phyloP scores from a whole-genome alignment of 1,140 invertebrate species.

The Ceratoteleas bidentatus region DNA sequence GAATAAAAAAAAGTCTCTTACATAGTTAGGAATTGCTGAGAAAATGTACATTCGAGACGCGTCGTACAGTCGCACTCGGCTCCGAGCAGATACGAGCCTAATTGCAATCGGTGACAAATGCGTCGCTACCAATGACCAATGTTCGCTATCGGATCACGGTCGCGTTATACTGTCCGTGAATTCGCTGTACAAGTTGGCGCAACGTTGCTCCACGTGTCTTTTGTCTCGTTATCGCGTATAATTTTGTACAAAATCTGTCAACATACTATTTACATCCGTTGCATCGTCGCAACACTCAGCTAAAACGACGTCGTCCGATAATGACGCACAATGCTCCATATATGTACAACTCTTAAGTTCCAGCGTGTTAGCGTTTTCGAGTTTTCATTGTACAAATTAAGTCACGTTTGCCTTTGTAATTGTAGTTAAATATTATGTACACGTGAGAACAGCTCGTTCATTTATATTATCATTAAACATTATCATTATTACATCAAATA shows the following conservation, averaged over 20 bases:
- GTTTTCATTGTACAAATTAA: slow-evolving; percentile 75
- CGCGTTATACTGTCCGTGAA: slow-evolving; percentile 1
- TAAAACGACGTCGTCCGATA: slow-evolving; percentile 39
- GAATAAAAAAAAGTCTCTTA: slow-evolving; percentile 51
- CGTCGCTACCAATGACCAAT: slow-evolving; percentile 11
- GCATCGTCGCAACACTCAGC: slow-evolving; percentile 32
- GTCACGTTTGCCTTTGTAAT: slow-evolving; percentile 80
- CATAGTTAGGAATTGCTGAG: slow-evolving; percentile 5
- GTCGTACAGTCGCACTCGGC: slow-evolving; percentile 36
- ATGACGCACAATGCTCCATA: slow-evolving; percentile 62
- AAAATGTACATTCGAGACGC: slow-evolving; percentile 48
- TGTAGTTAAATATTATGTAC: slow-evolving; percentile 81
- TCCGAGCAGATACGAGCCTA: slow-evolving; percentile 52
- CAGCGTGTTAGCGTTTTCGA: slow-evolving; percentile 47
- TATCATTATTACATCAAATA: slow-evolving; percentile 78
- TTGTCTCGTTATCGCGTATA: slow-evolving; percentile 40
- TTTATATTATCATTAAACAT: slow-evolving; percentile 67
- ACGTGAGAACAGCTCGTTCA: slow-evolving; percentile 76
- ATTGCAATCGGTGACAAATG: slow-evolving; percentile 23
- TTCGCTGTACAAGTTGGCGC: slow-evolving; percentile 36
- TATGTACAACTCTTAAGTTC: slow-evolving; percentile 57
- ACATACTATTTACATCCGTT: slow-evolving; percentile 59
- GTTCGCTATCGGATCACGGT: neutral
- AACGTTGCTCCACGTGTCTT: slow-evolving; percentile 7
- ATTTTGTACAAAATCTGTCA: slow-evolving; percentile 65